These are phyloP conservation scores for Chouioia cunea DNA, from an alignment of 2,888 invertebrate species.

Conservation along the genomic window DNA sequence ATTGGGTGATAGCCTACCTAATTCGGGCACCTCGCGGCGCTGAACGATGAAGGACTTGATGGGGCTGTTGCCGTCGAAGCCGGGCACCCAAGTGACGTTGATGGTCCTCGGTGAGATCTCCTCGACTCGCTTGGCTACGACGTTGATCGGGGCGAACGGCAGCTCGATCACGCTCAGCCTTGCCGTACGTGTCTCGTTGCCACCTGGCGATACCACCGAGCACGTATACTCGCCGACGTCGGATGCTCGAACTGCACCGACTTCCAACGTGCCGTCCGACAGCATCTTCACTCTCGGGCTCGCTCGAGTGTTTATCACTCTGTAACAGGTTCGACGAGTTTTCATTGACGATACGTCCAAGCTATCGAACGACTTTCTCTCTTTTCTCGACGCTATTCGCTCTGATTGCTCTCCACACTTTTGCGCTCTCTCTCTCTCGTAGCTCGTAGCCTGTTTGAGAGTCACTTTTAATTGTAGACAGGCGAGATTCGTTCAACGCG, in stretches of 20 bases:
- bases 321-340: slow-evolving; percentile 54
- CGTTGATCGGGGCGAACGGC: slow-evolving; percentile 92
- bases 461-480: too few relatives aligned
- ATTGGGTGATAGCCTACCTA: slow-evolving; percentile 73
- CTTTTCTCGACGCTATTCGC: slow-evolving; percentile 2
- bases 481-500: too few relatives aligned
- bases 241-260: slow-evolving; percentile 88
- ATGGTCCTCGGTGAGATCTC: slow-evolving; percentile 80
- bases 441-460: too few relatives aligned
- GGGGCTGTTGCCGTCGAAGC: slow-evolving; percentile 97
- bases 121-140: slow-evolving; percentile 80
- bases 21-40: slow-evolving; percentile 87
- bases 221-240: slow-evolving; percentile 97
- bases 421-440: too few relatives aligned
- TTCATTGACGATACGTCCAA: slow-evolving; percentile 12
- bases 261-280: slow-evolving; percentile 87
- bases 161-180: slow-evolving; percentile 91
- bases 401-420: slow-evolving; percentile 10
- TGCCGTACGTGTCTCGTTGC: slow-evolving; percentile 92
- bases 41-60: slow-evolving; percentile 93
- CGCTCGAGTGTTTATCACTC: slow-evolving; percentile 73
- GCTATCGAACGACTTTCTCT: not conserved
- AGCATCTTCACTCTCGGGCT: slow-evolving; percentile 82
- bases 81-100: slow-evolving; percentile 94
- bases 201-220: slow-evolving; percentile 89